Evolutionary conservation across 2,888 invertebrate genomes (phyloP).

Genomic region (Aromia moschata): DNA sequence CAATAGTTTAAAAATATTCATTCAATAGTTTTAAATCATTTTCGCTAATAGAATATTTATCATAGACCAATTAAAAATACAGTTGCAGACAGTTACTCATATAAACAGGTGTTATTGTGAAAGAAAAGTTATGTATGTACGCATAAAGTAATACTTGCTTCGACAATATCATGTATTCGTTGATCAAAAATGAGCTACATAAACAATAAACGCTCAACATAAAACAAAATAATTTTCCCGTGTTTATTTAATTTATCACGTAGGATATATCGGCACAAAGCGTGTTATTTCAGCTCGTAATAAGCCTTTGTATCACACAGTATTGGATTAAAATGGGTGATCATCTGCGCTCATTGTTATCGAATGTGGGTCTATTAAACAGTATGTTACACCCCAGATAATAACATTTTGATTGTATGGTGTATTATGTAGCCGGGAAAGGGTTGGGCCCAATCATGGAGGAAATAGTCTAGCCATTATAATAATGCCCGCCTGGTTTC

Average conservation of each 20-base stretch:
- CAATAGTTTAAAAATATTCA: too few species aligned
- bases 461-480: constrained; percentile 30
- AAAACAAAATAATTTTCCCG: too few species aligned
- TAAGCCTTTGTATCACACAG: constrained; percentile 33
- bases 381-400: constrained; percentile 54
- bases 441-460: constrained; percentile 30
- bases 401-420: constrained; percentile 55
- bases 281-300: constrained; percentile 32
- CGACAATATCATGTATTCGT: too few species aligned
- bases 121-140: too few species aligned
- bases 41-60: too few species aligned
- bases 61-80: too few species aligned
- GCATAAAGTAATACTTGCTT: too few species aligned
- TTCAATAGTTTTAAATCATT: too few species aligned
- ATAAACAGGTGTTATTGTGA: too few species aligned
- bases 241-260: constrained; percentile 25
- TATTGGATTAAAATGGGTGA: constrained; percentile 41
- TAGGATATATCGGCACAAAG: constrained; percentile 29
- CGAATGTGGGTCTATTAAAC: constrained; percentile 51
- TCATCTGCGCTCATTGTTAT: constrained; percentile 45
- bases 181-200: too few species aligned
- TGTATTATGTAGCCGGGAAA: constrained; percentile 29
- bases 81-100: too few species aligned
- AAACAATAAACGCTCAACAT: too few species aligned
- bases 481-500: constrained; percentile 26